Percentiles rank a stretch among this genome's conserved stretches.
These are phyloP conservation scores for Phortica magna DNA, from an alignment of 2,888 invertebrate genomes.

Conservation along the genomic window DNA sequence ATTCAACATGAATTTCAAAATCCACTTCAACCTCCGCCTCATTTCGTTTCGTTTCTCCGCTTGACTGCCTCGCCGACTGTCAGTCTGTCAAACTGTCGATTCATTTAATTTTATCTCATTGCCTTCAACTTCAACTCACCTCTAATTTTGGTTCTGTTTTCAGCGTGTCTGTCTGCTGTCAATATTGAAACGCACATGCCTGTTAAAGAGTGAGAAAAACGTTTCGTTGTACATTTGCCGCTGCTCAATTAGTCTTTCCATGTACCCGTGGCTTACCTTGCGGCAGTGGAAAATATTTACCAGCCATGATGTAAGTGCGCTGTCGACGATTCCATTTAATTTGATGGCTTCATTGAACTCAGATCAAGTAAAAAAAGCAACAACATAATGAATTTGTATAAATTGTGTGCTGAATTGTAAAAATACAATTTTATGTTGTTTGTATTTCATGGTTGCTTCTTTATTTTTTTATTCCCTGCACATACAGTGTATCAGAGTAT, in stretches of 20 bases:
- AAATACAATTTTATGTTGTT: not conserved
- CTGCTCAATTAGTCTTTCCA: no score
- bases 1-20: conserved; percentile 38
- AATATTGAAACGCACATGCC: not conserved
- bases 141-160: not conserved
- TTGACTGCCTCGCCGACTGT: no score
- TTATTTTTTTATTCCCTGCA: not conserved
- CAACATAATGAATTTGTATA: no score
- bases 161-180: not conserved
- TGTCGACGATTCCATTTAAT: not conserved
- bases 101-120: not conserved
- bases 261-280: no score
- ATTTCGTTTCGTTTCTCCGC: not conserved
- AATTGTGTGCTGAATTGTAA: not conserved
- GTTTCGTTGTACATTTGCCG: conserved; percentile 6
- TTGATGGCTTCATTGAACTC: not conserved
- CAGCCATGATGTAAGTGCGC: not conserved
- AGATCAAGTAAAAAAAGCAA: no score
- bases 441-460: no score
- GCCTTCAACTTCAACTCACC: not conserved
- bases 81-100: not conserved
- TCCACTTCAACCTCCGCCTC: not conserved
- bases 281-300: not conserved
- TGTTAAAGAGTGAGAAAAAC: not conserved
- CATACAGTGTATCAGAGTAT: no score